Evolutionary conservation across 2,888 invertebrate genomes (phyloP).

Genomic region (Arrhopalites spinosus): DNA sequence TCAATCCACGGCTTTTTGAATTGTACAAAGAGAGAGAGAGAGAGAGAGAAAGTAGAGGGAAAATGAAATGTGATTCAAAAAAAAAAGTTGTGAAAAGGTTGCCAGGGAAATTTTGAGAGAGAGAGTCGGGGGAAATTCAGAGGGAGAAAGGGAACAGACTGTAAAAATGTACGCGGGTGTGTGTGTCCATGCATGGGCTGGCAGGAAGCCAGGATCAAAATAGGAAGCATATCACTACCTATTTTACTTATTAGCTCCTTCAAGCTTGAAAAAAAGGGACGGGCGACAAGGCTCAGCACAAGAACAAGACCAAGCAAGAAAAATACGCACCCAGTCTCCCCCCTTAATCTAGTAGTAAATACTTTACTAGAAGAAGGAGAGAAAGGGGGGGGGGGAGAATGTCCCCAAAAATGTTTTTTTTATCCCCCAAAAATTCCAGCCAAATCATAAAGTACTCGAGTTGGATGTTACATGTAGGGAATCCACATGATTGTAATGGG

Average conservation of each 20-base stretch:
- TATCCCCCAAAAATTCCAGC: no score
- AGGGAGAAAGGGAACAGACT: not conserved
- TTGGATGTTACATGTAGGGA: no score
- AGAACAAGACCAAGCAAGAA: no score
- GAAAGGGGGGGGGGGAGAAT: no score
- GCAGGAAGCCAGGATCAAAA: not conserved
- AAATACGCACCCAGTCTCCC: no score
- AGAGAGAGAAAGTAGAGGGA: not conserved
- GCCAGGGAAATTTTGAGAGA: not conserved
- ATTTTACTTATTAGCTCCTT: conserved; percentile 13
- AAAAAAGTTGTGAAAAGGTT: not conserved
- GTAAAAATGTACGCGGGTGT: not conserved
- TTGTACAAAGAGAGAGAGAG: not conserved
- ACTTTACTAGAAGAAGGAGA: no score
- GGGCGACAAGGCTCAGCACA: no score
- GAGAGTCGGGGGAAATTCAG: not conserved
- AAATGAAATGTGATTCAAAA: conserved; percentile 9
- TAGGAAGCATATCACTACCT: conserved; percentile 6
- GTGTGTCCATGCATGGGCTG: conserved; percentile 1
- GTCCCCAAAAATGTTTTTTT: no score
- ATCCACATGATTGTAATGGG: no score
- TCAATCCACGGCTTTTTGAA: not conserved
- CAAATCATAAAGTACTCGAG: no score
- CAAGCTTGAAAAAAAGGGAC: conserved; percentile 7
- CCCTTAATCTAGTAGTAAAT: no score